Evolutionary conservation across 2,797 vertebrate species (phyloP), one percentile per base, ranked within the genome.

Genomic region (Cyclura pinguis): DNA sequence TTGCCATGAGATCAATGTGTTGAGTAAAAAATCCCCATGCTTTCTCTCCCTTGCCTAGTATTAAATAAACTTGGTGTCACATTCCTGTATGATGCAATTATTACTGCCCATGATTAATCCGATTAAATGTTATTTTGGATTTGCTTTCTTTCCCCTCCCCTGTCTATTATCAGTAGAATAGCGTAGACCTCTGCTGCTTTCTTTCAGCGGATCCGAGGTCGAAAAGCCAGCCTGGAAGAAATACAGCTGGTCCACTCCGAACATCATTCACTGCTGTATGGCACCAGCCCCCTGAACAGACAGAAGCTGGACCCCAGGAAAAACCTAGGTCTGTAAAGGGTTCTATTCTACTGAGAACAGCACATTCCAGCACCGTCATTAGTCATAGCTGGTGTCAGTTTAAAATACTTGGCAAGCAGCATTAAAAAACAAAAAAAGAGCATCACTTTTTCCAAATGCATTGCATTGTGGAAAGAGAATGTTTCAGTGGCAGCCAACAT

Each of bases 191-290:
- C 94, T 98, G 95, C 96, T 97, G 94, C 97, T 97, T 97, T 97
- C 96, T 97, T 97, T 97, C 97, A 98, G 97, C 94, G 96, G 95
- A 97, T 98, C 95, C 96, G 95, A 97, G 97, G 97, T 97, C 97
- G 97, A 96, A 98, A 98, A 98, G 97, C 97, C 96, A 98, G 96
- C 95, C 96, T 98, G 94, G 97, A 98, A 95, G 97, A 98, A 97
- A 97, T 98, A 96, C 97, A 97, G 96, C 97, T 97, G 96, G 97
- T 98, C 95, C 97, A 98, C 94, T 97, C 97, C 90, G 97, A 97
- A 96, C 97, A 97, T 97, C 97, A 98, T 95, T 97, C 97, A 95
- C 95, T 97, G 94, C 91, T 98, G 84, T 98, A 98, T 90, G 97
- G 98, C 96, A 97, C 97, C 93, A 97, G 96, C 95, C 97, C 97